Percentiles rank a stretch among this genome's conserved stretches.
phyloP scores from a whole-genome alignment of 2,888 invertebrate species.

The Cotesia congregata region DNA sequence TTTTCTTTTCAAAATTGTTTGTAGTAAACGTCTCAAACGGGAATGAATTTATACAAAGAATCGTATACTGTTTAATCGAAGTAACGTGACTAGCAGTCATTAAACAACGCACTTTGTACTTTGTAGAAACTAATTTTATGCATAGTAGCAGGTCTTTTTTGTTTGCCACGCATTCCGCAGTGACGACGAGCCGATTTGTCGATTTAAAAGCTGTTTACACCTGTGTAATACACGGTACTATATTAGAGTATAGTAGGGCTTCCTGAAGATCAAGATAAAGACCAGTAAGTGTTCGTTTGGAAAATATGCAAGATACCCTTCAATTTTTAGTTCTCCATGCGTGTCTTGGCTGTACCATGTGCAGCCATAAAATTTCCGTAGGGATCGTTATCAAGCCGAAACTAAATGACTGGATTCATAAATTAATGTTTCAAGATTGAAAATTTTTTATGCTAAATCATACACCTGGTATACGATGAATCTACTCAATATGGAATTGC shows the following conservation, averaged over 20 bases:
- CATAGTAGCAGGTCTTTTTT: slow-evolving; percentile 1
- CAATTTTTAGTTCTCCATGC: slow-evolving; percentile 17
- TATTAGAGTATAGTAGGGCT: neutral
- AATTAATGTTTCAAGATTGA: slow-evolving; percentile 3
- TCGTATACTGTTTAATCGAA: neutral
- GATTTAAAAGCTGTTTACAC: slow-evolving; percentile 23
- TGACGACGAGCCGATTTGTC: slow-evolving; percentile 33
- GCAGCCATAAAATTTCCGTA: slow-evolving; percentile 31
- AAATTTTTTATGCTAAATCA: slow-evolving; percentile 26
- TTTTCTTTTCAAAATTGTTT: neutral
- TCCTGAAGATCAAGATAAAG: neutral
- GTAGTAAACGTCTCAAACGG: slow-evolving; percentile 19
- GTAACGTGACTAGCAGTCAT: slow-evolving; percentile 36
- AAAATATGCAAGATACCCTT: neutral
- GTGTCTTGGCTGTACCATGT: slow-evolving; percentile 15
- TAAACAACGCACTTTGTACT: slow-evolving; percentile 23
- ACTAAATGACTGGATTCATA: neutral
- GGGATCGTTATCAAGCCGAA: neutral
- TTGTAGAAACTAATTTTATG: slow-evolving; percentile 3
- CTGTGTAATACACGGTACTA: slow-evolving; percentile 15
- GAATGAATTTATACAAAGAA: slow-evolving; percentile 37
- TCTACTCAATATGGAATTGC: neutral
- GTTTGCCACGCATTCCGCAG: slow-evolving; percentile 28
- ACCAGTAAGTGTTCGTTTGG: neutral
- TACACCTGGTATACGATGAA: neutral